These are phyloP conservation scores for Molossus molossus DNA, from an alignment of 2,797 vertebrate species.

Conservation along the genomic window DNA sequence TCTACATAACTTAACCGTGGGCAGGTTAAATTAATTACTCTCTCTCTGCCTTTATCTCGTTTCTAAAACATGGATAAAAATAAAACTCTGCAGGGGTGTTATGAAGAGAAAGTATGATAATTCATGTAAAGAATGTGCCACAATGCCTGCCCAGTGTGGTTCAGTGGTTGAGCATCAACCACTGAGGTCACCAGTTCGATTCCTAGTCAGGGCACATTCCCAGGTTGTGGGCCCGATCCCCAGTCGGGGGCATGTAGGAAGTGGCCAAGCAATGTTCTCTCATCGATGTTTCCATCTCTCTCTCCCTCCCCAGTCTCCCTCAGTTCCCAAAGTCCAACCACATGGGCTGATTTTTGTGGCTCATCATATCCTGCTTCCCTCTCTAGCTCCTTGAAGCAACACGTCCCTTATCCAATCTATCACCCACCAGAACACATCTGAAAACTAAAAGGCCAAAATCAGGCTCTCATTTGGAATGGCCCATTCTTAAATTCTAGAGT, in stretches of 20 bases:
- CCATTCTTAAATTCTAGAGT: background rate
- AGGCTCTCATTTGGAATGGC: background rate
- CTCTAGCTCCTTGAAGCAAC: background rate
- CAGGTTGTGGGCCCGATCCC: too few relatives aligned
- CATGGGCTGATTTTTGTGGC: background rate
- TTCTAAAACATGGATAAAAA: slow-evolving; percentile 1
- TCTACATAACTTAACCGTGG: background rate
- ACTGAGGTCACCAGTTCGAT: too few relatives aligned
- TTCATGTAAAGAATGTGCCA: background rate
- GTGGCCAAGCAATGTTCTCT: too few relatives aligned
- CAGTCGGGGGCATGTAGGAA: too few relatives aligned
- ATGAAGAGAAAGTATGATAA: background rate
- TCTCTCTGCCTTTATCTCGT: background rate
- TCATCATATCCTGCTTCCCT: background rate
- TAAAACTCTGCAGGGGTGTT: background rate
- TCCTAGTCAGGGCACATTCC: too few relatives aligned
- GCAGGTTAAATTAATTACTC: background rate
- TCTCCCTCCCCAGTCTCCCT: background rate
- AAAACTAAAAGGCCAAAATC: slow-evolving; percentile 14
- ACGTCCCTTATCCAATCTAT: background rate
- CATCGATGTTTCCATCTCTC: too few relatives aligned
- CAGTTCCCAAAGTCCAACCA: background rate
- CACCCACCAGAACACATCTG: background rate
- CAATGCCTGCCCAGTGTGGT: background rate
- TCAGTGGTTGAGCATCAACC: too few relatives aligned